Conservation (phyloP, 2,113 vertebrate genomes). For the Megaptera novaeangliae region DNA sequence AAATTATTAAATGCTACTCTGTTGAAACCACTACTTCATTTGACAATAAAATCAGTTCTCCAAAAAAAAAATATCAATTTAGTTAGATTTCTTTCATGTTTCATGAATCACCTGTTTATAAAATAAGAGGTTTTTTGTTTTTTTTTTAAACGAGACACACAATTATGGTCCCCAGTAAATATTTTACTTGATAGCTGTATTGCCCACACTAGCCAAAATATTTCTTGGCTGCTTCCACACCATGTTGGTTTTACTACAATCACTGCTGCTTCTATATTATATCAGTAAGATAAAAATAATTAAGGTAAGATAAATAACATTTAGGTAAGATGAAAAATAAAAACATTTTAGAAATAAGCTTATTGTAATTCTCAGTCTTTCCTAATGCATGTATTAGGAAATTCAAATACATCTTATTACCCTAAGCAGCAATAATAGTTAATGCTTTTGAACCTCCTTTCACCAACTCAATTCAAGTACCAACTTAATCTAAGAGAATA, state of each 20-base stretch:
- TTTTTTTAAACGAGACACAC: neutral
- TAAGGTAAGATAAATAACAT: constrained; percentile 4
- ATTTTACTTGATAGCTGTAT: neutral
- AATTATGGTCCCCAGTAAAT: neutral
- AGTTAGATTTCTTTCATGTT: constrained; percentile 17
- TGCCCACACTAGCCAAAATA: neutral
- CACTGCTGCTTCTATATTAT: neutral
- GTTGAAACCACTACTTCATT: constrained; percentile 19
- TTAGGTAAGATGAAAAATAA: constrained; percentile 2
- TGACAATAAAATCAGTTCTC: neutral
- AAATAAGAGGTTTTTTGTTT: neutral
- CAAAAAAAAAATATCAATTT: neutral
- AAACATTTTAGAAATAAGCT: constrained; percentile 3
- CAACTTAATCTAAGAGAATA: neutral
- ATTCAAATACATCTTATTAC: constrained; percentile 12
- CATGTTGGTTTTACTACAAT: neutral
- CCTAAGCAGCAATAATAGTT: neutral
- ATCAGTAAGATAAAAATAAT: constrained; percentile 18
- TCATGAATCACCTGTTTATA: neutral
- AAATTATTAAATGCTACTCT: constrained; percentile 29
- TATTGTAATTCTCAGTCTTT: constrained; percentile 17
- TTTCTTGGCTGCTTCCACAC: neutral
- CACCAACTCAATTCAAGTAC: neutral
- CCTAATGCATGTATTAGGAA: neutral
- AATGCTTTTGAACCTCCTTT: constrained; percentile 14